phyloP scores from a whole-genome alignment of 2,797 vertebrate genomes.

The Cirrhinus molitorella region DNA sequence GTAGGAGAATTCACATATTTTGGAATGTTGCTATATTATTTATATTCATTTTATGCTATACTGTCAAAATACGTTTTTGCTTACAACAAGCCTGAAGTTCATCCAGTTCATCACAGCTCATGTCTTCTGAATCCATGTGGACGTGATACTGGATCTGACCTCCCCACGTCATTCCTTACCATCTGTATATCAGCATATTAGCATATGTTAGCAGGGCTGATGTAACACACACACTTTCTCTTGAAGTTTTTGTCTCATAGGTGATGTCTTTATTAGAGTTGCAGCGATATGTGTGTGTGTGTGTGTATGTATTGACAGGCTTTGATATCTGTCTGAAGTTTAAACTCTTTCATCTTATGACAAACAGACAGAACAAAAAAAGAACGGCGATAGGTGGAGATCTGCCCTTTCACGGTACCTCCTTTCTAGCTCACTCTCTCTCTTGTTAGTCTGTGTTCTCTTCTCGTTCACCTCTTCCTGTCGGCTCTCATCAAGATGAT shows the following conservation, averaged over 20 bases:
- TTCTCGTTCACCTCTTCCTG: conserved; percentile 28
- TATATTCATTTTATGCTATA: not conserved
- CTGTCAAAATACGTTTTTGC: not conserved
- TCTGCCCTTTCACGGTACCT: conserved; percentile 24
- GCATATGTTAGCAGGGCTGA: conserved; percentile 29
- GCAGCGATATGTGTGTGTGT: conserved; percentile 35
- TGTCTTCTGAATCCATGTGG: not conserved
- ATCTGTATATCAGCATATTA: conserved; percentile 32
- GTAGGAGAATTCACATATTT: not conserved
- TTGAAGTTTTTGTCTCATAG: conserved; percentile 47
- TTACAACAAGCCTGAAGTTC: not conserved
- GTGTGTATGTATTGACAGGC: conserved; percentile 35
- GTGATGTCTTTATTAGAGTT: conserved; percentile 40
- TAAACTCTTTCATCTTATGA: conserved; percentile 56
- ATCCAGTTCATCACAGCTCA: not conserved
- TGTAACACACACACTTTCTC: conserved; percentile 12
- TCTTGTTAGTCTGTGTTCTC: conserved; percentile 33
- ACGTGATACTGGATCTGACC: conserved; percentile 42
- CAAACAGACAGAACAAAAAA: conserved; percentile 42
- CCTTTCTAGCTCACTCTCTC: conserved; percentile 6
- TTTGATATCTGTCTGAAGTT: conserved; percentile 51
- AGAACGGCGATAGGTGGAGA: conserved; percentile 43
- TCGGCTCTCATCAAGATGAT: conserved; percentile 44
- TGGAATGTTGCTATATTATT: not conserved
- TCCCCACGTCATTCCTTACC: not conserved